Evolutionary conservation across 2,888 invertebrate species (phyloP), one percentile per base, ranked within the genome.

Genomic region (Acrobasis consociella): DNA sequence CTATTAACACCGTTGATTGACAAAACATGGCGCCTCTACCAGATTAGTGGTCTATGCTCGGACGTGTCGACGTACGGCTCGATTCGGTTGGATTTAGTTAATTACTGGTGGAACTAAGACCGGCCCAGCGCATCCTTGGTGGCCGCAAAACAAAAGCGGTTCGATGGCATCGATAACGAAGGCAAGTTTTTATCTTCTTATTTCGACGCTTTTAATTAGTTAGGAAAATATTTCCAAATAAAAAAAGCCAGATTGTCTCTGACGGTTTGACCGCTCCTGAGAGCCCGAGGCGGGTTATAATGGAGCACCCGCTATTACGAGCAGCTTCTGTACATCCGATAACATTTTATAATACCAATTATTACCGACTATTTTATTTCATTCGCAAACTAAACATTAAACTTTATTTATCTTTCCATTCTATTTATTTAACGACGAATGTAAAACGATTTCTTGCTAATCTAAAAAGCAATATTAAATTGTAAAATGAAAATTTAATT

Each of bases 131-230:
- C 78, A 69, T 72, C 70, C 70, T 77, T 77, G 85, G 87, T 91
- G 90, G 91, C 86, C 91, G 80, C 83, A 78, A 83, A n/a, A 89
- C 89, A 91, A 89, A 84, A 88, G 89, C 87, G 86, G 89, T 86
- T 87, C 91, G 91, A 92, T 92, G 89, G 83, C 89, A 84, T 85
- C 89, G 91, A 92, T 92, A 92, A 90, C 89, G 89, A 88, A 86
- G 81, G 81, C 85, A 77, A 80, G 85, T 86, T 87, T 89, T 89
- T 85, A 87, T 91, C 86, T 86, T 91, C 89, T 89, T 91, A 90
- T 91, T 92, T 90, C 82, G 83, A 90, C 90, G 89, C 87, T 89
- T 91, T 92, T 92, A 92, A 92, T 91, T 91, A 91, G 91, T 91
- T 90, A 91, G 91, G 91, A 91, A 92, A 92, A 91, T 91, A 91